phyloP scores from a whole-genome alignment of 2,113 vertebrate species.

The Ictalurus furcatus region DNA sequence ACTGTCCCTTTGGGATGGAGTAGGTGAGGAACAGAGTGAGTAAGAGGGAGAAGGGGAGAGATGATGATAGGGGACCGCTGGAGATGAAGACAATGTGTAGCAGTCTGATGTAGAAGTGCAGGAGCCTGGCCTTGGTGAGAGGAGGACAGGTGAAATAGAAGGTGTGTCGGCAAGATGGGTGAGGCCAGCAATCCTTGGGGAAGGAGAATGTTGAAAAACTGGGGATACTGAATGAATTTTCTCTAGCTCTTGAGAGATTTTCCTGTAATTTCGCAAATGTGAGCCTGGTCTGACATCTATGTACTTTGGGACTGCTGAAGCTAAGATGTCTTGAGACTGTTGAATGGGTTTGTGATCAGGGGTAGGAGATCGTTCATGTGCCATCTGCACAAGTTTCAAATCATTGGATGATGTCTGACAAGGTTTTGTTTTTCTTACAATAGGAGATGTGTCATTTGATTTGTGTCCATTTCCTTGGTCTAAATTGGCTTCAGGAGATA shows the following conservation, averaged over 20 bases:
- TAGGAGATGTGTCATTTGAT: neutral
- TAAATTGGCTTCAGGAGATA: conserved; percentile 44
- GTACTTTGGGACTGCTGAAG: neutral
- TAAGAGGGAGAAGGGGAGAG: conserved; percentile 66
- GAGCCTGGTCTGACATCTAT: neutral
- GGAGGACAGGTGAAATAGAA: conserved; percentile 51
- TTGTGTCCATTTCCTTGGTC: conserved; percentile 4
- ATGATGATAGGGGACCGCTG: conserved; percentile 59
- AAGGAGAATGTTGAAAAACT: conserved; percentile 33
- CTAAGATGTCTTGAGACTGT: neutral
- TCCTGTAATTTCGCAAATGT: conserved; percentile 5
- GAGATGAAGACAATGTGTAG: conserved; percentile 62
- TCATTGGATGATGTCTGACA: neutral
- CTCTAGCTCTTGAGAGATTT: conserved; percentile 8
- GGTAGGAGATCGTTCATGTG: neutral
- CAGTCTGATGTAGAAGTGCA: conserved; percentile 47
- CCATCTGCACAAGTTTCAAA: neutral
- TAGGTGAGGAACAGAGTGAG: conserved; percentile 67
- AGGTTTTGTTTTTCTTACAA: neutral
- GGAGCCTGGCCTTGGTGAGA: conserved; percentile 53
- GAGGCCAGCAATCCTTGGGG: conserved; percentile 49
- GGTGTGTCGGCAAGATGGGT: conserved; percentile 17
- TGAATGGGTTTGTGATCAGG: neutral
- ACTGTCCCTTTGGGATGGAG: conserved; percentile 64
- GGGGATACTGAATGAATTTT: conserved; percentile 32